These are phyloP conservation scores for Apodemia zela DNA, from an alignment of 2,888 invertebrate genomes.

Conservation along the genomic window DNA sequence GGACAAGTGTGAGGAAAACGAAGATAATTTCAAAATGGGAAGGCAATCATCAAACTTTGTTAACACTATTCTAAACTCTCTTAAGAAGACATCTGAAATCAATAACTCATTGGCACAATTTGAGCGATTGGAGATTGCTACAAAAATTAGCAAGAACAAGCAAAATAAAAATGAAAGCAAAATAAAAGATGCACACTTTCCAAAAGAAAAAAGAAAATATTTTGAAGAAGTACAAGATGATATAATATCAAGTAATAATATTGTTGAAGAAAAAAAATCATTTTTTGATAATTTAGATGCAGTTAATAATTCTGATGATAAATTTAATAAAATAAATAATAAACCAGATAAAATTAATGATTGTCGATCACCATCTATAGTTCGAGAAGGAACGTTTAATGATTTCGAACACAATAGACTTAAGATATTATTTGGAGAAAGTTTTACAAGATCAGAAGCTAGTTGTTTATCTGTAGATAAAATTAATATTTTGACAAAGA, in stretches of 20 bases:
- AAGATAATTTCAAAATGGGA: constrained; percentile 3
- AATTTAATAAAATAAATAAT: constrained; percentile 25
- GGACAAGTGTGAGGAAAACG: constrained; percentile 10
- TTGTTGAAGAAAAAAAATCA: constrained; percentile 25
- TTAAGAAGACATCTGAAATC: constrained; percentile 40
- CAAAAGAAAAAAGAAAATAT: constrained; percentile 45
- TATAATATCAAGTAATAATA: neutral
- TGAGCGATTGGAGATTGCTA: constrained; percentile 52
- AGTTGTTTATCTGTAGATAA: constrained; percentile 40
- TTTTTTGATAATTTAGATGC: constrained; percentile 48
- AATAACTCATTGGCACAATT: constrained; percentile 56
- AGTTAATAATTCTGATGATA: constrained; percentile 27
- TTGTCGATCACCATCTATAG: constrained; percentile 56
- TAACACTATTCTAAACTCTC: constrained; percentile 44
- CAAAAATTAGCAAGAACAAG: constrained; percentile 34
- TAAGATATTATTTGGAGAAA: constrained; percentile 58
- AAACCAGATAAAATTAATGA: constrained; percentile 33
- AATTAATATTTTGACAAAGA: constrained; percentile 40
- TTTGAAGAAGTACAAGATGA: constrained; percentile 40
- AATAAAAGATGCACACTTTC: constrained; percentile 36
- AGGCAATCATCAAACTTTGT: constrained; percentile 31
- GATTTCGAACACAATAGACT: constrained; percentile 52
- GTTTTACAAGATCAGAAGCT: constrained; percentile 42
- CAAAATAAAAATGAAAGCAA: constrained; percentile 23
- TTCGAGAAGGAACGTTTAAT: constrained; percentile 46